Conservation (phyloP, 2,888 invertebrate genomes). For the Branchipolynoe longqiensis region DNA sequence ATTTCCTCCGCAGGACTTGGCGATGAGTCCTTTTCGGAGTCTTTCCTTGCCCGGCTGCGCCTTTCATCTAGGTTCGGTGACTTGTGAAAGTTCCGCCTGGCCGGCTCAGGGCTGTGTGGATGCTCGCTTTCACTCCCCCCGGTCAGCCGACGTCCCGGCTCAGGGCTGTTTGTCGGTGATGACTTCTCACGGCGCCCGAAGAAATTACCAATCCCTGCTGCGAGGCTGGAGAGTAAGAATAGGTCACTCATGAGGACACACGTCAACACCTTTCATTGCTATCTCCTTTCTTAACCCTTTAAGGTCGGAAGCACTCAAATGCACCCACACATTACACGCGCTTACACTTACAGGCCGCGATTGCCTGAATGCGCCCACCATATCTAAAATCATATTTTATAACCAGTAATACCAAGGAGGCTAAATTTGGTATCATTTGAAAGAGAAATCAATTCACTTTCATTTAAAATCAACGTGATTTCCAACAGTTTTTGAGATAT, state of each 20-base stretch:
- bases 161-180: conserved; percentile 9
- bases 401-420: too few relatives aligned
- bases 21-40: conserved; percentile 24
- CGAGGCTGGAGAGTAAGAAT: neutral
- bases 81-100: conserved; percentile 12
- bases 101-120: conserved; percentile 8
- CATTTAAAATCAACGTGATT: too few relatives aligned
- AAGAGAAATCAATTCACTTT: too few relatives aligned
- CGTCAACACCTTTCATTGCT: too few relatives aligned
- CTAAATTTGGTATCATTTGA: too few relatives aligned
- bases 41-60: neutral
- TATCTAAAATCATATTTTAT: too few relatives aligned
- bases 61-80: conserved; percentile 9
- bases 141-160: neutral
- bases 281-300: too few relatives aligned
- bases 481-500: too few relatives aligned
- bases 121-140: neutral
- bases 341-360: too few relatives aligned
- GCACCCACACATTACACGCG: too few relatives aligned
- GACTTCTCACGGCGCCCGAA: conserved; percentile 31
- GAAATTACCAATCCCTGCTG: conserved; percentile 40
- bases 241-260: neutral
- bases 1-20: neutral
- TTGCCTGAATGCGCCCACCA: too few relatives aligned
- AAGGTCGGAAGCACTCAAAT: too few relatives aligned